Evolutionary conservation across 2,888 invertebrate species (phyloP).

Genomic region (Tipula lateralis): DNA sequence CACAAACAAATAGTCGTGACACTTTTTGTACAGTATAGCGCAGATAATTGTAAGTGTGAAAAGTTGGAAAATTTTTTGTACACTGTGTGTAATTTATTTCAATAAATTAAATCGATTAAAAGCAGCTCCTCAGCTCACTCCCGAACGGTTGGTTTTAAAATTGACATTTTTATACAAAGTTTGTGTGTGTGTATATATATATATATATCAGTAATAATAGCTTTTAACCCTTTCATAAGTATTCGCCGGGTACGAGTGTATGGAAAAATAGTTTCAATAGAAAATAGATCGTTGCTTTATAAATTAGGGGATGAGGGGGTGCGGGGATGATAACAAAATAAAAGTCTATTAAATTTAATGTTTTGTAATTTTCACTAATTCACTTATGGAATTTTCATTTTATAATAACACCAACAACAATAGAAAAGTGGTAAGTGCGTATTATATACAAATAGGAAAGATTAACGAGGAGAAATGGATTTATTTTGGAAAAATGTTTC

Average conservation of each 20-base stretch:
- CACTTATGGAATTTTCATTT: slow-evolving; percentile 19
- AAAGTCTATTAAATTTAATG: slow-evolving; percentile 5
- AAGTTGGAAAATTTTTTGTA: neutral
- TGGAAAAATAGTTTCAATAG: neutral
- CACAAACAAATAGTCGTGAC: too few relatives aligned
- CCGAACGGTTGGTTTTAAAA: neutral
- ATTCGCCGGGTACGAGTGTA: neutral
- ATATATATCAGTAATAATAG: too few relatives aligned
- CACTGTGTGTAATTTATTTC: neutral
- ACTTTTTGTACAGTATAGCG: too few relatives aligned
- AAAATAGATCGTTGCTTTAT: neutral
- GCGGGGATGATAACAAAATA: neutral
- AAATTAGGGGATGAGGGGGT: neutral
- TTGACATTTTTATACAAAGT: neutral
- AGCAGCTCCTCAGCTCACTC: neutral
- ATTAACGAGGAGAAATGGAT: slow-evolving; percentile 20
- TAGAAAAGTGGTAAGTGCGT: too few relatives aligned
- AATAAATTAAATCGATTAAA: slow-evolving; percentile 19
- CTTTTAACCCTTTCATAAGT: neutral
- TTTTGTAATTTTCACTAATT: slow-evolving; percentile 24
- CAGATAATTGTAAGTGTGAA: neutral
- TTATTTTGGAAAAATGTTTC: slow-evolving; percentile 14
- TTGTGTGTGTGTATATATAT: too few relatives aligned
- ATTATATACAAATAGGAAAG: neutral
- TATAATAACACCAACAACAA: slow-evolving; percentile 2